Conservation (phyloP, 2,797 vertebrate genomes). For the Danio jaintianensis region DNA sequence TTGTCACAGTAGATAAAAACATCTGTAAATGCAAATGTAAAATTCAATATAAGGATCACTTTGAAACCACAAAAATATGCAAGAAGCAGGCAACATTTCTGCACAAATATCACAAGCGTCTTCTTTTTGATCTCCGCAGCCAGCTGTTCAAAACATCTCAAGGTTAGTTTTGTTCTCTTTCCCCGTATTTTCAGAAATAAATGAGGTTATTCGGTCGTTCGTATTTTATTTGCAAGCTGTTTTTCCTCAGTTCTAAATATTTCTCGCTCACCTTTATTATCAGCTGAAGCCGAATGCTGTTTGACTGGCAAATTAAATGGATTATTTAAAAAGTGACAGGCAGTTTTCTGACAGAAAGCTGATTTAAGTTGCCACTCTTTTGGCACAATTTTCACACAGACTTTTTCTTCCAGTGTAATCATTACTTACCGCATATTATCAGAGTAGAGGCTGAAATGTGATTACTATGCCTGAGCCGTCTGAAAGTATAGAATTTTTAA, state of each 20-base stretch:
- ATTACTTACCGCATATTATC: conserved; percentile 26
- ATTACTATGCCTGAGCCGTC: conserved; percentile 16
- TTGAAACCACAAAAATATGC: too few species aligned
- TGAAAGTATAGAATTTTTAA: conserved; percentile 22
- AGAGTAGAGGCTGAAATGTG: conserved; percentile 16
- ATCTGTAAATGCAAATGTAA: too few species aligned
- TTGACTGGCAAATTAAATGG: conserved; percentile 3
- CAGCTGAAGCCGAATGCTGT: background rate
- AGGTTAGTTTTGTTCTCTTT: conserved; percentile 8
- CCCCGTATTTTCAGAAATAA: conserved; percentile 22
- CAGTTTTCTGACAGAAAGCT: conserved; percentile 24
- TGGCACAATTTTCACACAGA: conserved; percentile 37
- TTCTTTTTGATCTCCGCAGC: conserved; percentile 22
- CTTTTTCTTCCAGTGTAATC: conserved; percentile 28
- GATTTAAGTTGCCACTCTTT: conserved; percentile 19
- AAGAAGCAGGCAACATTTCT: too few species aligned
- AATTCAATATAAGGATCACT: too few species aligned
- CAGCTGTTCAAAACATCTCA: conserved; percentile 30
- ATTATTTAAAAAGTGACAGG: conserved; percentile 18
- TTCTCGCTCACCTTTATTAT: background rate
- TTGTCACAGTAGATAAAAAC: too few species aligned
- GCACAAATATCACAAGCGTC: too few species aligned
- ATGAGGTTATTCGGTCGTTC: conserved; percentile 22
- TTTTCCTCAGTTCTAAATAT: conserved; percentile 27
- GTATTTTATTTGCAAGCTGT: conserved; percentile 16